Percentiles rank a stretch among this genome's conserved stretches.
Conservation (phyloP, 2,888 invertebrate genomes). For the Brassicogethes aeneus region DNA sequence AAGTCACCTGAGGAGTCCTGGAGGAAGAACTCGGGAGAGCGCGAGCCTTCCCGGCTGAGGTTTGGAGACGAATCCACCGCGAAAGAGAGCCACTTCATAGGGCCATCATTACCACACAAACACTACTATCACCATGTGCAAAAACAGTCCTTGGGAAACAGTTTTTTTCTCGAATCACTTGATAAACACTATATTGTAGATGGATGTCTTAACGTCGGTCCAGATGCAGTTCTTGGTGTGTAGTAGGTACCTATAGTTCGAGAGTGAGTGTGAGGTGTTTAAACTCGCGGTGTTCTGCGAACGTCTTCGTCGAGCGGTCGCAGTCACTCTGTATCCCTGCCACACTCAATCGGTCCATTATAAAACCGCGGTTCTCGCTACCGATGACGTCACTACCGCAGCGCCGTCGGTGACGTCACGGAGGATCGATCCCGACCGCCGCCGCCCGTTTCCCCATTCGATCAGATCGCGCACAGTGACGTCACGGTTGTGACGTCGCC, state of each 20-base stretch:
- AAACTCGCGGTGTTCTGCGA: too few species aligned
- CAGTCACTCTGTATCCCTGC: conserved; percentile 37
- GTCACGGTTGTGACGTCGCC: not conserved
- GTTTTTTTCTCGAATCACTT: too few species aligned
- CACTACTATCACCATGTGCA: too few species aligned
- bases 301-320: conserved; percentile 24
- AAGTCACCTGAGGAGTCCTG: conserved; percentile 34
- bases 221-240: too few species aligned
- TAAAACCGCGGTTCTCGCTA: conserved; percentile 35
- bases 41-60: conserved; percentile 32
- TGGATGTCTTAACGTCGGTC: not conserved
- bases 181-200: too few species aligned
- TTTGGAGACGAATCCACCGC: conserved; percentile 38
- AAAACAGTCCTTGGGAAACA: too few species aligned
- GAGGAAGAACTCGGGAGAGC: conserved; percentile 30
- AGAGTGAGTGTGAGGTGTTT: not conserved
- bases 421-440: conserved; percentile 26
- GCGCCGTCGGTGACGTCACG: conserved; percentile 35
- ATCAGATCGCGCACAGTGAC: not conserved
- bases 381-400: conserved; percentile 33
- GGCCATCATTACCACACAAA: too few species aligned
- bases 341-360: conserved; percentile 38
- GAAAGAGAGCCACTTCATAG: conserved; percentile 10
- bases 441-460: not conserved
- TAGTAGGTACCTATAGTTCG: too few species aligned